These are phyloP conservation scores for Melinaea marsaeus DNA, from an alignment of 2,888 invertebrate species.

Conservation along the genomic window DNA sequence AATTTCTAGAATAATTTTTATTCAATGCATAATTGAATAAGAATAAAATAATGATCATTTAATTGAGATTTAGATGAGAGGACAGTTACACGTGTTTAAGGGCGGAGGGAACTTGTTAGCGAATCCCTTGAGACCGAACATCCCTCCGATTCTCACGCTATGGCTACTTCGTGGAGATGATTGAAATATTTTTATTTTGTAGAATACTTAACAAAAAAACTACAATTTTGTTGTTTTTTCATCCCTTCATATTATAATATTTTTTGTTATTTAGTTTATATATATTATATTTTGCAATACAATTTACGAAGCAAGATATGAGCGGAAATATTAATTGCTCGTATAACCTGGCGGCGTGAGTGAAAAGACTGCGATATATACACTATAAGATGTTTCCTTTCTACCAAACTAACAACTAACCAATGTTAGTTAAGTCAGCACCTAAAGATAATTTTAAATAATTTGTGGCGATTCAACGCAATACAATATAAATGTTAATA, in stretches of 20 bases:
- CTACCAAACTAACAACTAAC: too few species aligned
- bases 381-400: constrained; percentile 19
- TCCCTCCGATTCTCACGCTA: constrained; percentile 49
- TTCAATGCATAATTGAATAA: neutral
- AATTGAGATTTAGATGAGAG: constrained; percentile 45
- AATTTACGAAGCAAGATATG: neutral
- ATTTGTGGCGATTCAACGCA: too few species aligned
- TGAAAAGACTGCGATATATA: constrained; percentile 17
- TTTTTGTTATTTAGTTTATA: too few species aligned
- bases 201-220: neutral
- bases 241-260: too few species aligned
- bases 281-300: too few species aligned
- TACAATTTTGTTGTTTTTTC: too few species aligned
- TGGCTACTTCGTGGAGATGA: constrained; percentile 19
- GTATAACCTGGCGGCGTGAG: constrained; percentile 26
- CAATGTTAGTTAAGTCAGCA: too few species aligned
- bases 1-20: neutral
- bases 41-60: constrained; percentile 9
- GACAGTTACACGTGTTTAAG: constrained; percentile 21
- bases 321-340: constrained; percentile 18
- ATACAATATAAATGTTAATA: too few species aligned
- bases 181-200: constrained; percentile 18
- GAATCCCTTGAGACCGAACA: constrained; percentile 43
- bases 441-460: too few species aligned
- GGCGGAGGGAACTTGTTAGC: constrained; percentile 30